phyloP scores from a whole-genome alignment of 30 jellyfish, hydroid and myxozoan genomes.

The Catostylus mosaicus region DNA sequence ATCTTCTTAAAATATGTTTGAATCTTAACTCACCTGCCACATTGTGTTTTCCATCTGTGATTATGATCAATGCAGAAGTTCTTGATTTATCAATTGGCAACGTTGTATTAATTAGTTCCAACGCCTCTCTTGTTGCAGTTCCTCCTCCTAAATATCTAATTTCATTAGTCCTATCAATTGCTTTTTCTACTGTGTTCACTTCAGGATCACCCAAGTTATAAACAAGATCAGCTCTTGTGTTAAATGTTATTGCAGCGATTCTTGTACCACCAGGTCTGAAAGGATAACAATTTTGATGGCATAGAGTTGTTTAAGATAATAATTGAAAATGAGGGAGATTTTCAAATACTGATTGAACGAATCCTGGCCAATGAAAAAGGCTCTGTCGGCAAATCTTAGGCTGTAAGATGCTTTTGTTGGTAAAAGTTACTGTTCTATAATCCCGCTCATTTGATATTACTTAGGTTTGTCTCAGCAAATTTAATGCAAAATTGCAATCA shows the following conservation, averaged over 20 bases:
- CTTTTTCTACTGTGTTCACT: constrained; percentile 50
- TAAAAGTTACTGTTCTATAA: too few species aligned
- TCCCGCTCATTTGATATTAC: too few species aligned
- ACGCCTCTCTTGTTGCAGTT: constrained; percentile 57
- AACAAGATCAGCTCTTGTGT: constrained; percentile 66
- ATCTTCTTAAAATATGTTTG: too few species aligned
- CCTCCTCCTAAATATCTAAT: constrained; percentile 79
- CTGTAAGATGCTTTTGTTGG: too few species aligned
- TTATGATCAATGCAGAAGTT: constrained; percentile 38
- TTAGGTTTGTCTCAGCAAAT: too few species aligned
- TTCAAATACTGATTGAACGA: too few species aligned
- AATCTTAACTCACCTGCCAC: constrained; percentile 46
- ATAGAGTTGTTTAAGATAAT: too few species aligned
- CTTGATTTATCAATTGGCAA: constrained; percentile 14
- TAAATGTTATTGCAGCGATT: constrained; percentile 76
- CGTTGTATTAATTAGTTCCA: constrained; percentile 9
- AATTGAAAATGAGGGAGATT: too few species aligned
- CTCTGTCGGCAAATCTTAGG: too few species aligned
- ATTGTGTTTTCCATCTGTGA: constrained; percentile 84
- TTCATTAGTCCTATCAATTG: constrained; percentile 1
- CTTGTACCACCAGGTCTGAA: constrained; percentile 75
- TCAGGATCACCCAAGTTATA: constrained; percentile 59
- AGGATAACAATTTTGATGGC: too few species aligned
- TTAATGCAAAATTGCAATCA: too few species aligned
- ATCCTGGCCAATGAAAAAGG: too few species aligned